Conservation (phyloP, 2,113 vertebrate species). For the Prunella himalayana region DNA sequence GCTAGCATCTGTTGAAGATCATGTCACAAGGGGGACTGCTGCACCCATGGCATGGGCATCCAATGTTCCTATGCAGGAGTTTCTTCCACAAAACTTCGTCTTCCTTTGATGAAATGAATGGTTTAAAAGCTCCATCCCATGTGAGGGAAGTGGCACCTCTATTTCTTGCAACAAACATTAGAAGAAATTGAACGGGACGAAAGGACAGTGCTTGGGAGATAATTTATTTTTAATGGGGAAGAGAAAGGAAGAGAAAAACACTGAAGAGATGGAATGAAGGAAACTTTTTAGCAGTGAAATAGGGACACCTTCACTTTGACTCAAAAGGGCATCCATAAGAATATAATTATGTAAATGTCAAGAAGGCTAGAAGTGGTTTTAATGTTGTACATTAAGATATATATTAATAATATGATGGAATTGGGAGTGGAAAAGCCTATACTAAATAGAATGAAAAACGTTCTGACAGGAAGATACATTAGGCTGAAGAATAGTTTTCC, state of each 20-base stretch:
- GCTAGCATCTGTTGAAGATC: background rate
- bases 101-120: background rate
- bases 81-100: background rate
- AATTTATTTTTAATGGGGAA: background rate
- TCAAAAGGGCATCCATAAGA: conserved; percentile 1
- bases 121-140: background rate
- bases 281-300: background rate
- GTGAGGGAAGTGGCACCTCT: background rate
- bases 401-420: conserved; percentile 46
- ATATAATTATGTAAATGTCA: conserved; percentile 57
- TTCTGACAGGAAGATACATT: conserved; percentile 50
- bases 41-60: background rate
- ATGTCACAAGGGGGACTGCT: background rate
- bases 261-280: background rate
- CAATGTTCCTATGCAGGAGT: background rate
- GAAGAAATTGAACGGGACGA: accelerated
- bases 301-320: background rate
- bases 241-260: background rate
- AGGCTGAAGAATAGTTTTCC: conserved; percentile 24
- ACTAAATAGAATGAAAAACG: conserved; percentile 10
- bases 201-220: background rate
- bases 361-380: conserved; percentile 44
- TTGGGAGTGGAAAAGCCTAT: background rate
- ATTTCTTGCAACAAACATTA: background rate
- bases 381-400: conserved; percentile 50